phyloP scores from a whole-genome alignment of 2,113 vertebrate species.

The Stegastes partitus region DNA sequence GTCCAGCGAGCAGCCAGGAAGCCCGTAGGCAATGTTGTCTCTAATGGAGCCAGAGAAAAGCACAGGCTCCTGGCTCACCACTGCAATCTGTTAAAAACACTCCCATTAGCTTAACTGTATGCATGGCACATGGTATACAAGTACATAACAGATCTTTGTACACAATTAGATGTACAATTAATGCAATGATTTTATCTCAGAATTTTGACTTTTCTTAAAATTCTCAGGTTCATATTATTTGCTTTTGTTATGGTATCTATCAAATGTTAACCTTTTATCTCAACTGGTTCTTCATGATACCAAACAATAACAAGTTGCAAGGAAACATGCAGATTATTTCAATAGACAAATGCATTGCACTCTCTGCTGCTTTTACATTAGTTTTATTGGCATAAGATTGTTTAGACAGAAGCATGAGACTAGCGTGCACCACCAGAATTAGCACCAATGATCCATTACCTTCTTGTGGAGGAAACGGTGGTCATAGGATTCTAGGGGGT shows the following conservation, averaged over 20 bases:
- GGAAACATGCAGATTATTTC: not conserved
- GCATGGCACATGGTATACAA: not conserved
- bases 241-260: too few species aligned
- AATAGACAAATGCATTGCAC: not conserved
- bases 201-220: too few species aligned
- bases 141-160: too few species aligned
- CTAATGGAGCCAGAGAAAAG: constrained; percentile 81
- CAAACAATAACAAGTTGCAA: not conserved
- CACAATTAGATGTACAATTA: not conserved
- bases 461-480: constrained; percentile 83
- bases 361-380: not conserved
- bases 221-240: too few species aligned
- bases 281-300: too few species aligned
- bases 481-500: constrained; percentile 76
- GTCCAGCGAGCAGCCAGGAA: constrained; percentile 63
- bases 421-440: not conserved
- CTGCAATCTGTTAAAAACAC: constrained; percentile 61
- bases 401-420: not conserved
- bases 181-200: too few species aligned
- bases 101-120: constrained; percentile 6
- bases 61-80: constrained; percentile 85
- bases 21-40: constrained; percentile 83
- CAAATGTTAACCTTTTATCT: too few species aligned
- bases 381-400: too few species aligned
- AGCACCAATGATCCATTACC: constrained; percentile 59